Base-by-base conservation (phyloP, 2,113 vertebrate species). In the Ibidorhyncha struthersii region DNA sequence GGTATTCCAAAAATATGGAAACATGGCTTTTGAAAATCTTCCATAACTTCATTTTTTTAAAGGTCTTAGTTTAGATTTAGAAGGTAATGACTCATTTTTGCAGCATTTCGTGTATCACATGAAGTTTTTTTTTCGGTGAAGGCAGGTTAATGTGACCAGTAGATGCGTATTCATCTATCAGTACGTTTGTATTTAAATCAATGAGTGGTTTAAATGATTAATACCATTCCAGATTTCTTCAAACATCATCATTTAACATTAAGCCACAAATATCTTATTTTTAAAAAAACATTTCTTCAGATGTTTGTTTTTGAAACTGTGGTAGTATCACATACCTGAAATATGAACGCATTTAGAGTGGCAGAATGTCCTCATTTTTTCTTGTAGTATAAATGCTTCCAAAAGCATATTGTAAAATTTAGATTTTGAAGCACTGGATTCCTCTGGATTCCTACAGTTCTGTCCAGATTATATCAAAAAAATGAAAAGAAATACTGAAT, bases 141-240 rank as follows among this genome's bases (percentile, higher is more conserved):
- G 63, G 80, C 65, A 91, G 89, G 81, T 96, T 91, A 95, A 62
- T 69, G 45, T 97, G 93, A 93, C 95, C 94, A 69, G 77, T 69
- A 85, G 72, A 71, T 38, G 32, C 1, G 1, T 90, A 82, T 91
- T 95, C 78, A 79, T 95, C 49, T 91, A 43, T 77, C 73, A 50
- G 89, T 52, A 94, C 66, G 20, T 80, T 95, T 85, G 61, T 74
- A 52, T 79, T 91, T 50, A 89, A 85, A 77, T 69, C 53, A 63
- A 7, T 94, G 91, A 96, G 65, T 91, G 79, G 93, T 83, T 91
- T 32, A 80, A 94, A 88, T 97, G 81, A 96, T 96, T 97, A 96
- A 95, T 96, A 77, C 36, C 32, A 27, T 66, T 87, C 91, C 93
- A 88, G 89, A 89, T 96, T 95, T 91, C 91, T 85, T 90, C 49